These are phyloP conservation scores for Apotomis turbidana DNA, from an alignment of 2,888 invertebrate species.

Conservation along the genomic window DNA sequence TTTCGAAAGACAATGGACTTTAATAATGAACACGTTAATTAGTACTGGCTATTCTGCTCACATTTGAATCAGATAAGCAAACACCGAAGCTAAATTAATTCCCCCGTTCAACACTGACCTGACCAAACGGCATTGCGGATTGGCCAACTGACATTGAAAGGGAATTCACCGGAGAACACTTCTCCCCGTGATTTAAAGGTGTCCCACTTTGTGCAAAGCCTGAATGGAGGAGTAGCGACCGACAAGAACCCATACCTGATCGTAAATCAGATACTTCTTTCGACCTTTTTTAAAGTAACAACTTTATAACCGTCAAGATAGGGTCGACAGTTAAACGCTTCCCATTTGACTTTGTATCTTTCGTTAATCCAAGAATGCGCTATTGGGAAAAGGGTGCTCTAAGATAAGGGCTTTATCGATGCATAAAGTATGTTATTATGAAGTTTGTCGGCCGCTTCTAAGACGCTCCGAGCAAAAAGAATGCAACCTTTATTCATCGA, in stretches of 20 bases:
- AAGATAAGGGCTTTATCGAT: slow-evolving; percentile 77
- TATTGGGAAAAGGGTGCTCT: slow-evolving; percentile 75
- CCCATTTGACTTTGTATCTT: slow-evolving; percentile 61
- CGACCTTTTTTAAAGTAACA: slow-evolving; percentile 51
- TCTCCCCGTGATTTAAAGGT: slow-evolving; percentile 57
- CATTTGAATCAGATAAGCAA: slow-evolving; percentile 7
- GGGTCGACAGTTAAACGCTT: slow-evolving; percentile 55
- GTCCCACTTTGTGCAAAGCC: slow-evolving; percentile 70
- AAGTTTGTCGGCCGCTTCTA: slow-evolving; percentile 64
- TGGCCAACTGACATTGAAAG: slow-evolving; percentile 55
- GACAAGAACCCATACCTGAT: slow-evolving; percentile 68
- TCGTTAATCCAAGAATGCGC: slow-evolving; percentile 64
- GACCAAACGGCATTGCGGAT: slow-evolving; percentile 43
- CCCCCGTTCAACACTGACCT: slow-evolving; percentile 30
- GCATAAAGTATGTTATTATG: slow-evolving; percentile 79
- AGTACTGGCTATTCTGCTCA: not conserved
- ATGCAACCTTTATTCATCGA: slow-evolving; percentile 60
- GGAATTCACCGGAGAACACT: slow-evolving; percentile 58
- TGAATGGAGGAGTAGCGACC: slow-evolving; percentile 67
- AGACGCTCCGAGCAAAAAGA: slow-evolving; percentile 57
- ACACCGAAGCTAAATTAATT: slow-evolving; percentile 7
- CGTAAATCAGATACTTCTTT: slow-evolving; percentile 69
- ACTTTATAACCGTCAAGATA: slow-evolving; percentile 56
- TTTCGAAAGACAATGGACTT: not conserved
- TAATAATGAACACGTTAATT: slow-evolving; percentile 5